phyloP scores from a whole-genome alignment of 2,797 vertebrate species.

The Smutsia gigantea region DNA sequence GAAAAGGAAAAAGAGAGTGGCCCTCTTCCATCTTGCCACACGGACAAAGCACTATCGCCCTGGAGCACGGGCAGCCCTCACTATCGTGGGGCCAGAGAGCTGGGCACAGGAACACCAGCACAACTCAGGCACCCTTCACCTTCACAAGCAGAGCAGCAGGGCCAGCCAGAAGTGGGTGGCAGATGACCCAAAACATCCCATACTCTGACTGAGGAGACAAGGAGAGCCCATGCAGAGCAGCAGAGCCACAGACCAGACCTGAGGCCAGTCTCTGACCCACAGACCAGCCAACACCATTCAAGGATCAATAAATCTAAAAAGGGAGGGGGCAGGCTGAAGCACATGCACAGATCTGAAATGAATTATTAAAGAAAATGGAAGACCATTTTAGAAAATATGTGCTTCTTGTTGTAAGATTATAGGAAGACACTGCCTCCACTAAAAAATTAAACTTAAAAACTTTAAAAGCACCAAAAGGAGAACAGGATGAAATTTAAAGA shows the following conservation, averaged over 20 bases:
- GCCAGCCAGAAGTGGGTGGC: neutral
- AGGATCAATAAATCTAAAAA: neutral
- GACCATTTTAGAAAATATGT: neutral
- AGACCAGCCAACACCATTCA: neutral
- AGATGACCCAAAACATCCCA: neutral
- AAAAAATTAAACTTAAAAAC: conserved; percentile 23
- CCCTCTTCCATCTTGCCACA: neutral
- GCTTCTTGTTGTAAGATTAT: neutral
- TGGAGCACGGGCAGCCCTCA: neutral
- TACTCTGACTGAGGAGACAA: rapidly evolving
- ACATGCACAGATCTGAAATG: neutral
- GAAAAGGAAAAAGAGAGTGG: neutral
- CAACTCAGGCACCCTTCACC: neutral
- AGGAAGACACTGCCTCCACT: neutral
- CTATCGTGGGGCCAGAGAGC: neutral
- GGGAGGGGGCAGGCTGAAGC: neutral
- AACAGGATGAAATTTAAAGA: conserved; percentile 40
- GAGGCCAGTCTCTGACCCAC: neutral
- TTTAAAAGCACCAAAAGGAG: conserved; percentile 20
- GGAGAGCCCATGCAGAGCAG: neutral
- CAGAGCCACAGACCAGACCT: neutral
- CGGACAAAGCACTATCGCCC: neutral
- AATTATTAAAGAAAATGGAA: conserved; percentile 22
- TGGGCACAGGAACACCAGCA: neutral
- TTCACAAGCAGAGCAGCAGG: neutral